Conservation (phyloP, 2,113 vertebrate species). For the Dendropsophus ebraccatus region DNA sequence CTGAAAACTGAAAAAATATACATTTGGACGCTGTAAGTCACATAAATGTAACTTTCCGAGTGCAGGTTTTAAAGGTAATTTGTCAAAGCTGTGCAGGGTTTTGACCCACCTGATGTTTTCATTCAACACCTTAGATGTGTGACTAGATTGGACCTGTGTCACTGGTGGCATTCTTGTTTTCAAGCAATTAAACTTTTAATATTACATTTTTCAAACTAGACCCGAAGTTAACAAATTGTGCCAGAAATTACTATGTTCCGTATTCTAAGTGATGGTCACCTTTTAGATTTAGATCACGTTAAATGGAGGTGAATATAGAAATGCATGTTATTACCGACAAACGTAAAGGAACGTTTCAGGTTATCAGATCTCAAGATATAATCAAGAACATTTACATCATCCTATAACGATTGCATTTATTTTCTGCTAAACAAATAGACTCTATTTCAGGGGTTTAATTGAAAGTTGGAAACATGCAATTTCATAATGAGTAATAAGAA, state of each 20-base stretch:
- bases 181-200: neutral
- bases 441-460: constrained; percentile 58
- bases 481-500: constrained; percentile 56
- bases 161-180: neutral
- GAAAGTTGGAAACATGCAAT: constrained; percentile 56
- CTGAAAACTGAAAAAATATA: too few relatives aligned
- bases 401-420: constrained; percentile 51
- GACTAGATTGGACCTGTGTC: neutral
- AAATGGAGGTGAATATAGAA: neutral
- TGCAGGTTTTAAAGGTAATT: neutral
- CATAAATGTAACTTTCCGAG: too few relatives aligned
- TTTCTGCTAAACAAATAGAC: constrained; percentile 49
- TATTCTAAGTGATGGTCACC: neutral
- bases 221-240: neutral
- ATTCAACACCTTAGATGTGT: neutral
- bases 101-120: neutral
- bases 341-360: neutral
- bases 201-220: neutral
- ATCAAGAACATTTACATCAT: constrained; percentile 50
- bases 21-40: too few relatives aligned
- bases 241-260: too few relatives aligned
- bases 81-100: neutral
- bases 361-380: constrained; percentile 33
- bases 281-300: neutral
- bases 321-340: neutral